These are phyloP conservation scores for Steatornis caripensis DNA, from an alignment of 2,113 vertebrate genomes.

Conservation along the genomic window DNA sequence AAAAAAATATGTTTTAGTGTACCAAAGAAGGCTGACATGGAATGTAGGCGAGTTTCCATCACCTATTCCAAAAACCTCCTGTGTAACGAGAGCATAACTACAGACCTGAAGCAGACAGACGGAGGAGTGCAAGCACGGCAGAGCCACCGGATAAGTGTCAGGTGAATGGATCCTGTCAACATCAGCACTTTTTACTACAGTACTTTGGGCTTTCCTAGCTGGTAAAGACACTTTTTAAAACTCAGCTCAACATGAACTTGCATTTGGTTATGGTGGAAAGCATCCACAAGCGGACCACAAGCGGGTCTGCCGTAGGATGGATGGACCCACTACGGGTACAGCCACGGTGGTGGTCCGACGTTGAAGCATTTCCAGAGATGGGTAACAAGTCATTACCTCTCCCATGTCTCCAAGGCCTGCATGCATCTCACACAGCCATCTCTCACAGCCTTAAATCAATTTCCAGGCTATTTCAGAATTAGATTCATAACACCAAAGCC, in stretches of 20 bases:
- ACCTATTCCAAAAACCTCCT: neutral
- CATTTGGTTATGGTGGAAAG: neutral
- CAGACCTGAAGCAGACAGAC: neutral
- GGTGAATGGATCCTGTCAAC: accelerated
- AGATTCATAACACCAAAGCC: neutral
- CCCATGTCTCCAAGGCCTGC: neutral
- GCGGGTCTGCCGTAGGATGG: accelerated
- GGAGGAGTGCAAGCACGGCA: neutral
- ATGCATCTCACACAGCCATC: neutral
- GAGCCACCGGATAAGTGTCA: neutral
- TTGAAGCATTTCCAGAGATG: neutral
- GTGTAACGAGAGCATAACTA: neutral
- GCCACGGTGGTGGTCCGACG: accelerated
- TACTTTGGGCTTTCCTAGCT: neutral
- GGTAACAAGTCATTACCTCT: neutral
- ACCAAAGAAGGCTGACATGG: neutral
- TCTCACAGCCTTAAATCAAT: neutral
- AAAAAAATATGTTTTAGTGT: neutral
- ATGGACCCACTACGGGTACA: too few species aligned
- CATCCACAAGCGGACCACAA: accelerated
- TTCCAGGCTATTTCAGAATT: neutral
- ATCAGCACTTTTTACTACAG: neutral
- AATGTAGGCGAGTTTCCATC: neutral
- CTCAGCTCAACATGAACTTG: neutral
- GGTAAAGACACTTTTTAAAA: neutral